Evolutionary conservation across 2,113 vertebrate species (phyloP).

Genomic region (Cryptotis parvus): DNA sequence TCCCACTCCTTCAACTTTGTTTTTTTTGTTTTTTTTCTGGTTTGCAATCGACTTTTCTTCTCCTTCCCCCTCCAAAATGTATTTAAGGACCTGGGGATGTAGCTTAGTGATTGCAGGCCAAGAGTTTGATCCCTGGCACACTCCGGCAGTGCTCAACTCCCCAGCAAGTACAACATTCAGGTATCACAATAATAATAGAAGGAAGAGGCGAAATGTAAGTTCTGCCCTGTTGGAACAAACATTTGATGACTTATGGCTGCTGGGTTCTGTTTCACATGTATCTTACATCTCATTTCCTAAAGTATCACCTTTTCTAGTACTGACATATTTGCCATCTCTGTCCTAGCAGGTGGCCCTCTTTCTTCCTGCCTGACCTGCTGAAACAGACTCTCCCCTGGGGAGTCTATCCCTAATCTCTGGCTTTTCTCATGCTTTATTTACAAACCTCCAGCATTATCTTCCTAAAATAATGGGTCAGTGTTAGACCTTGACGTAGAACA

Average conservation of each 20-base stretch:
- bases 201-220: not conserved
- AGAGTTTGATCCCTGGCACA: too few species aligned
- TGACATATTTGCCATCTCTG: not conserved
- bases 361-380: not conserved
- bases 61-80: too few species aligned
- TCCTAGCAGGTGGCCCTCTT: rapidly evolving
- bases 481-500: not conserved
- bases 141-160: not conserved
- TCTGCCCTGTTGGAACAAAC: not conserved
- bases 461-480: not conserved
- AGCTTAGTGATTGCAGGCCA: too few species aligned
- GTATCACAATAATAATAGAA: too few species aligned
- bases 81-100: too few species aligned
- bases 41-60: too few species aligned
- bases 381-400: not conserved
- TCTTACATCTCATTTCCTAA: not conserved
- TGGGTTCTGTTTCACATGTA: not conserved
- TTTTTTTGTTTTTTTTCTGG: not conserved
- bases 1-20: not conserved
- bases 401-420: not conserved
- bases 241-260: not conserved
- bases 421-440: not conserved
- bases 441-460: not conserved
- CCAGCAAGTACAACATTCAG: too few species aligned
- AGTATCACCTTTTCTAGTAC: not conserved